A percentile compares a stretch with the other conserved stretches of the same genome.
phyloP scores from a whole-genome alignment of 2,113 vertebrate species.

The Solea senegalensis region DNA sequence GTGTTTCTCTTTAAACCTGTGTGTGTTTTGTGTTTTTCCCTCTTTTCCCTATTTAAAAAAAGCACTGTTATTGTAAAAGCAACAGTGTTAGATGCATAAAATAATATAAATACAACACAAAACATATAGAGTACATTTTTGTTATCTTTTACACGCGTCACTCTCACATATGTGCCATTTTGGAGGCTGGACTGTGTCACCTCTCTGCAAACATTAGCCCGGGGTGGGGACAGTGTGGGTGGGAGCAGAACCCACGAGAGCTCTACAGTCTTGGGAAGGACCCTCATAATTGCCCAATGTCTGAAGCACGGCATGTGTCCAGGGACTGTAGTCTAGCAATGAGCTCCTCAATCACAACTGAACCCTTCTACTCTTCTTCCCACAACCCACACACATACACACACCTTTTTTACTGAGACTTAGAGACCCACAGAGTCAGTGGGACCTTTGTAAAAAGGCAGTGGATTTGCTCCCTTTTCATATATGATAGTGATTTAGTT shows the following conservation, averaged over 20 bases:
- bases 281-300: constrained; percentile 60
- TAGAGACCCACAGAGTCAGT: too few relatives aligned
- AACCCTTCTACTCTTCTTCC: constrained; percentile 1
- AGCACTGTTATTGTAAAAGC: too few relatives aligned
- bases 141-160: too few relatives aligned
- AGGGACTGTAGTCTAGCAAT: constrained; percentile 41
- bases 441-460: background rate
- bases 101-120: too few relatives aligned
- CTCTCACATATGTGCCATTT: too few relatives aligned
- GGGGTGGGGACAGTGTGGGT: constrained; percentile 56
- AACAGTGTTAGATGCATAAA: too few relatives aligned
- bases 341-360: constrained; percentile 41
- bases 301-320: constrained; percentile 48
- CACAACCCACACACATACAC: constrained; percentile 26
- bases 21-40: too few relatives aligned
- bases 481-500: constrained; percentile 17
- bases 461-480: constrained; percentile 1
- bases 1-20: too few relatives aligned
- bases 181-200: background rate
- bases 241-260: constrained; percentile 57
- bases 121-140: too few relatives aligned
- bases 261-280: constrained; percentile 48
- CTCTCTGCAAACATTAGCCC: constrained; percentile 49
- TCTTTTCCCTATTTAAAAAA: too few relatives aligned
- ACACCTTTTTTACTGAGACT: too few relatives aligned